Evolutionary conservation across 2,888 invertebrate genomes (phyloP), one percentile per base, ranked within the genome.

Genomic region (Drosophila borealis): DNA sequence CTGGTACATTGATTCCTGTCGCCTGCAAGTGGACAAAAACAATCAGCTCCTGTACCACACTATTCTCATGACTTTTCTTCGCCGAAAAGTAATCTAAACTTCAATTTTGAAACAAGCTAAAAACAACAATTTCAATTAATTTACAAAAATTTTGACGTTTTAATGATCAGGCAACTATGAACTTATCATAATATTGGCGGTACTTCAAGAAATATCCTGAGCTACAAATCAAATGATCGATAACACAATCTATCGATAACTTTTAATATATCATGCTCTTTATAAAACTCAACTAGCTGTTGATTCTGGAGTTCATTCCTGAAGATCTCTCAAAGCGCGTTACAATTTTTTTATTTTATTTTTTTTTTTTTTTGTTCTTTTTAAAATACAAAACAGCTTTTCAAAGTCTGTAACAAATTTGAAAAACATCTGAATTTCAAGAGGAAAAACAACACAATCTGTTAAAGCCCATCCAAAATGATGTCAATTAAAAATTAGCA

Each of bases 1-100:
- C 80, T 96, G 96, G 92, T 97, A 97, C 96, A 96, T 96, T 89
- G 96, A 96, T 92, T 97, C 96, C 94, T 96, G 96, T 92, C 96
- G 94, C 91, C 96, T 94, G 92, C 57, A 83, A 86, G 36, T 56
- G 34, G 54, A 59, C 46, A 59, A 57, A 29, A 66, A 46, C 42
- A 19, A 59, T 73, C 49, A 76, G 59, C 41, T 53, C 29, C 46
- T 65, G 65, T 25, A 53, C 34, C 68, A 21, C 55, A n/a, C 66
- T 29, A 68, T 69, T 59, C 44, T 45, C 70, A 68, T 68, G 67
- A 51, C 69, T 51, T 51, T 46, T 53, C 21, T 48, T 57, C 49
- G n/a, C 36, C 50, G 39, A 50, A 67, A 41, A 50, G 25, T 37
- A 21, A 46, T 41, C 21, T 8, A 17, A 42, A 49, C 34, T 41